Percentiles rank a stretch among this genome's conserved stretches.
Conservation (phyloP, 2,113 vertebrate species). For the Podarcis muralis region DNA sequence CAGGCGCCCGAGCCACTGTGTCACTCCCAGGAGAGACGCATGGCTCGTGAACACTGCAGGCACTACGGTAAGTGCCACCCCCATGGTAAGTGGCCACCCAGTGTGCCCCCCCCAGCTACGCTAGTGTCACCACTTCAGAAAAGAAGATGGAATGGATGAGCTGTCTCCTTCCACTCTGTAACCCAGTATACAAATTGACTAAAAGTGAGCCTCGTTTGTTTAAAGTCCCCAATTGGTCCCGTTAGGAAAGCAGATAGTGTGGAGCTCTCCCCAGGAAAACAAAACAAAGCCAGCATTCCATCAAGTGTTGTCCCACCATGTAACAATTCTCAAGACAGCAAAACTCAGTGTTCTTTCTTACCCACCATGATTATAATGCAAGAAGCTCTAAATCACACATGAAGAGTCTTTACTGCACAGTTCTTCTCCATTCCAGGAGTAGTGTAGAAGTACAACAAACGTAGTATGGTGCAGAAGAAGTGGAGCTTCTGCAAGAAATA, state of each 20-base stretch:
- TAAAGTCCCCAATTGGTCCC: conserved; percentile 23
- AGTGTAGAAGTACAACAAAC: too few species aligned
- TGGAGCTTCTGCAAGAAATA: too few species aligned
- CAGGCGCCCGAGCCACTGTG: too few species aligned
- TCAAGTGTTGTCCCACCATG: background rate
- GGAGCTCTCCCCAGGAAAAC: conserved; percentile 24
- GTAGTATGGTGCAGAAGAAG: too few species aligned
- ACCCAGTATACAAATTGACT: conserved; percentile 1
- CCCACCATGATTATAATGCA: too few species aligned
- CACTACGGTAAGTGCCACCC: too few species aligned
- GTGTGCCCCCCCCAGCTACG: too few species aligned
- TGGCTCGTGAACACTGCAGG: too few species aligned
- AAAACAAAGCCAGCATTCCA: background rate
- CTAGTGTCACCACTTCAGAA: conserved; percentile 33
- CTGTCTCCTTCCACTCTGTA: conserved; percentile 8
- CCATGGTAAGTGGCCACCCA: too few species aligned
- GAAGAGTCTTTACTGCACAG: background rate
- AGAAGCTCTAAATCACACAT: background rate
- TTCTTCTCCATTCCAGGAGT: too few species aligned
- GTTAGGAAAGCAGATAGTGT: conserved; percentile 20
- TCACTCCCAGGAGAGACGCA: too few species aligned
- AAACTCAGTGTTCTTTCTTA: background rate
- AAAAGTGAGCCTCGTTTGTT: conserved; percentile 31
- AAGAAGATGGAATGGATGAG: conserved; percentile 45
- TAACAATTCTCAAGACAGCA: background rate